Conservation (phyloP, 2,888 invertebrate genomes). For the Eristalis intricaria region DNA sequence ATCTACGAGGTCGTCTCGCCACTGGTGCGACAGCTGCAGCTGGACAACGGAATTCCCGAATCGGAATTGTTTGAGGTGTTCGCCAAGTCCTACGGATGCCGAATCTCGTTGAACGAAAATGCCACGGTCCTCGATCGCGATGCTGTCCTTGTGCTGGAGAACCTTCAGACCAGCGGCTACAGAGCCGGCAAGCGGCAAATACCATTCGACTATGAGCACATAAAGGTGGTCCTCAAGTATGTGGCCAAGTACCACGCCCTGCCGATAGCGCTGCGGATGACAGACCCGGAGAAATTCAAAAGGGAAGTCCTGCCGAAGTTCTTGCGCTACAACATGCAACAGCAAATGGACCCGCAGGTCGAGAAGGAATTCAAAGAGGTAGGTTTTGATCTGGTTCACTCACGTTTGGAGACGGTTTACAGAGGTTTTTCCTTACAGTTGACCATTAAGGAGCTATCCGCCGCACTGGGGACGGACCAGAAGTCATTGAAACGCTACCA, state of each 20-base stretch:
- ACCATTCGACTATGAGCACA: slow-evolving; percentile 82
- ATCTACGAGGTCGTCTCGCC: slow-evolving; percentile 83
- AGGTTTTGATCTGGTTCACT: not conserved
- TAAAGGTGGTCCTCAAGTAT: slow-evolving; percentile 81
- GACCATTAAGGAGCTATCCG: slow-evolving; percentile 67
- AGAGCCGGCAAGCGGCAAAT: slow-evolving; percentile 82
- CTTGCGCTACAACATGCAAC: slow-evolving; percentile 74
- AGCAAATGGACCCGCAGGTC: slow-evolving; percentile 58
- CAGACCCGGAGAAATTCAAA: slow-evolving; percentile 81
- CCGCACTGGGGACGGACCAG: slow-evolving; percentile 73
- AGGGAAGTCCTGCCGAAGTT: slow-evolving; percentile 80
- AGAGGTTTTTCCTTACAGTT: not conserved
- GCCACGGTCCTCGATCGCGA: slow-evolving; percentile 82
- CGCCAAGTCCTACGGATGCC: slow-evolving; percentile 83
- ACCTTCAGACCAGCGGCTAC: slow-evolving; percentile 82
- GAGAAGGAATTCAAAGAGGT: slow-evolving; percentile 50
- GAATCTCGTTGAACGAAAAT: slow-evolving; percentile 80
- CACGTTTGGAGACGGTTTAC: not conserved
- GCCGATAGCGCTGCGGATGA: slow-evolving; percentile 83
- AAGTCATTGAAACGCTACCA: slow-evolving; percentile 70
- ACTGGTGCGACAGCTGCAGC: slow-evolving; percentile 81
- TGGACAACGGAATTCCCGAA: slow-evolving; percentile 81
- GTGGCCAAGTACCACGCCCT: slow-evolving; percentile 84
- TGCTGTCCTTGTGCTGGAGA: slow-evolving; percentile 84
- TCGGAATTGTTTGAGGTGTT: slow-evolving; percentile 81